Conservation (phyloP, 2,113 vertebrate genomes). For the Nibea coibor region DNA sequence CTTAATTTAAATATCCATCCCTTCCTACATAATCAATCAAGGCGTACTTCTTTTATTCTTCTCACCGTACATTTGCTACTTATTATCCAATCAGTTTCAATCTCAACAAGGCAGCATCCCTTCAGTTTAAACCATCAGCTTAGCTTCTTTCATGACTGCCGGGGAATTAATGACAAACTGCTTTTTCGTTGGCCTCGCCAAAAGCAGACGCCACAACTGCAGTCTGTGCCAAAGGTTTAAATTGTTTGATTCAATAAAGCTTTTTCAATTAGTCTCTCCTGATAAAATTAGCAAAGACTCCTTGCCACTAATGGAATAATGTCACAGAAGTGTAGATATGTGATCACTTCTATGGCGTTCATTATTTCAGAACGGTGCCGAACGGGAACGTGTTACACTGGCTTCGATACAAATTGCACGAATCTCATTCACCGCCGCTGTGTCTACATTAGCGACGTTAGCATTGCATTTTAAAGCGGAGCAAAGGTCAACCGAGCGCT, state of each 20-base stretch:
- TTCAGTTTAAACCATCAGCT: slow-evolving; percentile 14
- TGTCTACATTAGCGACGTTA: slow-evolving; percentile 38
- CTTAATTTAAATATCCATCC: slow-evolving; percentile 35
- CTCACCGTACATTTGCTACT: background rate
- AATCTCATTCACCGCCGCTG: slow-evolving; percentile 30
- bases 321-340: slow-evolving; percentile 36
- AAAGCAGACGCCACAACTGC: too few species aligned
- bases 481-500: slow-evolving; percentile 63
- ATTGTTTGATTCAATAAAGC: slow-evolving; percentile 8
- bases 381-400: slow-evolving; percentile 11
- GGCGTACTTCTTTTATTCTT: slow-evolving; percentile 6
- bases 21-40: slow-evolving; percentile 4
- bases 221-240: background rate
- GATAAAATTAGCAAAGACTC: slow-evolving; percentile 14
- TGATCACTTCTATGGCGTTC: background rate
- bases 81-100: slow-evolving; percentile 21
- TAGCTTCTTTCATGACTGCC: background rate
- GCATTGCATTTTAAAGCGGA: slow-evolving; percentile 37
- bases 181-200: background rate
- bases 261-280: slow-evolving; percentile 8
- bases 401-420: slow-evolving; percentile 43
- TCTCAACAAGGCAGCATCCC: slow-evolving; percentile 1
- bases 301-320: slow-evolving; percentile 3
- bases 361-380: slow-evolving; percentile 22
- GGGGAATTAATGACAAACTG: background rate